A percentile compares a stretch with the other conserved stretches of the same genome.
Evolutionary conservation across 2,888 invertebrate species (phyloP).

Genomic region (Corythucha ciliata): DNA sequence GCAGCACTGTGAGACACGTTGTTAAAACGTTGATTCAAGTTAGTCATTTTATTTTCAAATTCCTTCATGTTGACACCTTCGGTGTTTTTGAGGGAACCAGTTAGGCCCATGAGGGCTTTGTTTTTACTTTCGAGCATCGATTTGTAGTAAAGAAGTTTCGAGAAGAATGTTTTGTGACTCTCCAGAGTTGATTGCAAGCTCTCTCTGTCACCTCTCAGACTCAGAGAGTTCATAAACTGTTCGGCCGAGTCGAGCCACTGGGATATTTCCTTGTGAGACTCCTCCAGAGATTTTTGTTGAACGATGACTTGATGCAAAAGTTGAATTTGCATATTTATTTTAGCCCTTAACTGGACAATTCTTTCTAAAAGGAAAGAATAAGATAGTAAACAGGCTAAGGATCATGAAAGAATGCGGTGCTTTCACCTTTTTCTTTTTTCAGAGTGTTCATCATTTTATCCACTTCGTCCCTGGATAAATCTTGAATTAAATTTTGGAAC

Average conservation of each 20-base stretch:
- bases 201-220: slow-evolving; percentile 57
- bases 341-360: slow-evolving; percentile 70
- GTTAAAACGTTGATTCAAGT: slow-evolving; percentile 74
- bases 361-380: slow-evolving; percentile 48
- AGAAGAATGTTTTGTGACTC: slow-evolving; percentile 76
- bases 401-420: background rate
- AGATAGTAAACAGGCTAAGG: slow-evolving; percentile 11
- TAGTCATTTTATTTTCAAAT: slow-evolving; percentile 56
- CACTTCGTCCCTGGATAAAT: slow-evolving; percentile 80
- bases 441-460: slow-evolving; percentile 80
- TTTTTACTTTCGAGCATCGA: slow-evolving; percentile 92
- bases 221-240: slow-evolving; percentile 52
- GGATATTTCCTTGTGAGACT: slow-evolving; percentile 74
- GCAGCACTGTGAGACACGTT: slow-evolving; percentile 66
- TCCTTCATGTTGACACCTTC: slow-evolving; percentile 58
- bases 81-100: slow-evolving; percentile 64
- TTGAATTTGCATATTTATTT: slow-evolving; percentile 72
- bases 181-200: slow-evolving; percentile 66
- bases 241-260: slow-evolving; percentile 82
- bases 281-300: slow-evolving; percentile 82
- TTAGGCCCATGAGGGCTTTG: slow-evolving; percentile 80
- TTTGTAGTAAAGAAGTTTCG: slow-evolving; percentile 79
- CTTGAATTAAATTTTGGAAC: slow-evolving; percentile 82
- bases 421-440: slow-evolving; percentile 63
- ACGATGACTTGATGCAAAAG: slow-evolving; percentile 71